A percentile compares a stretch with the other conserved stretches of the same genome.
Conservation (phyloP, 2,888 invertebrate genomes). For the Gymnosoma rotundatum region DNA sequence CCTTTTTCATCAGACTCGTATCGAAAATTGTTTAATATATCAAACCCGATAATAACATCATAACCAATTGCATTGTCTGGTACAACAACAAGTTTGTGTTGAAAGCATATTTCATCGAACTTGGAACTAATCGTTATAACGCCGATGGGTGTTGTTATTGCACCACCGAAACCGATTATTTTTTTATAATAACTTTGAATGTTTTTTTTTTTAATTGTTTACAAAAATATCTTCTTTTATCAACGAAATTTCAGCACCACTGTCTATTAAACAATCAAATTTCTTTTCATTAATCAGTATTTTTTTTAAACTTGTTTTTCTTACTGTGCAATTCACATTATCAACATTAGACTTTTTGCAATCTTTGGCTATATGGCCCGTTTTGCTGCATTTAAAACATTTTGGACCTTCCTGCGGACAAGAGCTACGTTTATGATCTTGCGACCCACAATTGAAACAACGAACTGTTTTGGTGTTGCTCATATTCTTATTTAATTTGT, state of each 20-base stretch:
- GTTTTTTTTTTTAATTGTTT: too few relatives aligned
- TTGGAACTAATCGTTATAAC: too few relatives aligned
- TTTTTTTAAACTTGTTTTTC: slow-evolving; percentile 23
- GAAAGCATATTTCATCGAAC: too few relatives aligned
- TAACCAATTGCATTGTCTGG: too few relatives aligned
- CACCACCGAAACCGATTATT: too few relatives aligned
- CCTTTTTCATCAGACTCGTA: too few relatives aligned
- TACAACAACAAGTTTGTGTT: too few relatives aligned
- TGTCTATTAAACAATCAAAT: slow-evolving; percentile 36
- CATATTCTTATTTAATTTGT: not conserved
- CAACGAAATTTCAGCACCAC: slow-evolving; percentile 44
- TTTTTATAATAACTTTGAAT: too few relatives aligned
- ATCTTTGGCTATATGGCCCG: slow-evolving; percentile 41
- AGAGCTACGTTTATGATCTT: slow-evolving; percentile 17
- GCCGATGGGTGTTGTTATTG: too few relatives aligned
- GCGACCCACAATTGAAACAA: slow-evolving; percentile 52
- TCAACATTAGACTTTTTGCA: slow-evolving; percentile 22
- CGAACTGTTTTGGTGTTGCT: slow-evolving; percentile 24
- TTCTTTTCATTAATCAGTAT: slow-evolving; percentile 6
- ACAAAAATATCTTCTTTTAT: too few relatives aligned
- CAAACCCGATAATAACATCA: too few relatives aligned
- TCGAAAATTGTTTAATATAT: too few relatives aligned
- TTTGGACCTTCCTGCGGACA: not conserved
- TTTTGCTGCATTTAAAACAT: slow-evolving; percentile 26
- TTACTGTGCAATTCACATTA: slow-evolving; percentile 18